phyloP scores from a whole-genome alignment of 1,140 invertebrate species.

The Babylonia areolata region DNA sequence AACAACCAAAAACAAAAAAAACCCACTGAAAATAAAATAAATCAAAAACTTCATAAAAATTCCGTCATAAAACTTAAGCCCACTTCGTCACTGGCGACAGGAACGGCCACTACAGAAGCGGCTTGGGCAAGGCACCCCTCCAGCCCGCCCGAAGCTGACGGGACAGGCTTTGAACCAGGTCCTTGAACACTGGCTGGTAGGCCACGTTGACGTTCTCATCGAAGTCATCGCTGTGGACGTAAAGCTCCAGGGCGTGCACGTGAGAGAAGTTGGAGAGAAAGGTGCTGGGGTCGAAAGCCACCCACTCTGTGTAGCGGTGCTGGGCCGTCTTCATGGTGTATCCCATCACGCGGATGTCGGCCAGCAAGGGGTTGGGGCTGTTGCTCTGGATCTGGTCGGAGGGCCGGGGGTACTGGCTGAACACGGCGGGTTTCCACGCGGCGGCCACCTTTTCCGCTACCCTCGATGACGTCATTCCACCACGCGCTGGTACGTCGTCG shows the following conservation, averaged over 20 bases:
- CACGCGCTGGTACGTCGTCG: too few relatives aligned
- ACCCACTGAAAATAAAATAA: too few relatives aligned
- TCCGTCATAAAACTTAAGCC: too few relatives aligned
- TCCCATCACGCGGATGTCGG: constrained; percentile 83
- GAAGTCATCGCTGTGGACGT: constrained; percentile 81
- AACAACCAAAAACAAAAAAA: too few relatives aligned
- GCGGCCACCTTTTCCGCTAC: not conserved
- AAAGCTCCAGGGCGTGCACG: constrained; percentile 79
- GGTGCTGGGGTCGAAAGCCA: constrained; percentile 72
- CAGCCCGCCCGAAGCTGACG: constrained; percentile 62
- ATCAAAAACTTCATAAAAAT: too few relatives aligned
- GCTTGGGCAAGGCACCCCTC: constrained; percentile 59
- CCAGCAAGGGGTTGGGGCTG: constrained; percentile 78
- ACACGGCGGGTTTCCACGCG: constrained; percentile 37
- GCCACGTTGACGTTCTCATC: constrained; percentile 84
- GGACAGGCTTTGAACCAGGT: constrained; percentile 54
- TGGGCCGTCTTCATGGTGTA: constrained; percentile 81
- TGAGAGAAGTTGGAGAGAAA: constrained; percentile 80
- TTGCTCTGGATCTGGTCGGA: constrained; percentile 82
- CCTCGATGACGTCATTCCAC: too few relatives aligned
- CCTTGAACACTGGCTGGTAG: constrained; percentile 47
- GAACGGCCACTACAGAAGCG: too few relatives aligned
- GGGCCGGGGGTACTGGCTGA: constrained; percentile 40
- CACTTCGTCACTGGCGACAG: too few relatives aligned
- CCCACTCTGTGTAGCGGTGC: constrained; percentile 88